Evolutionary conservation across 2,888 invertebrate species (phyloP).

Genomic region (Dorcus parallelipipedus): DNA sequence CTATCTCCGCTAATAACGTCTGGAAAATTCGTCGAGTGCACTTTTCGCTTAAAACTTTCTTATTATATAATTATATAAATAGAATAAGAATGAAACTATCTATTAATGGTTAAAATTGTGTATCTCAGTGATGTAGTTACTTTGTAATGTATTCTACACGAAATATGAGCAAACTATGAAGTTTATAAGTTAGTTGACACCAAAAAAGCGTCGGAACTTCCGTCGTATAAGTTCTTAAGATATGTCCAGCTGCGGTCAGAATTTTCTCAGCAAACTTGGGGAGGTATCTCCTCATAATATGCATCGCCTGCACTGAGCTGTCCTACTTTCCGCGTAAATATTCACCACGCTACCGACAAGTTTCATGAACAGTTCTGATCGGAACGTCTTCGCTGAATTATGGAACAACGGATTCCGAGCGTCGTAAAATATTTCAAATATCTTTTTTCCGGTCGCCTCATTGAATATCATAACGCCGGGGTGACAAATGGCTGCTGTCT

Average conservation of each 20-base stretch:
- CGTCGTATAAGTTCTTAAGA: background rate
- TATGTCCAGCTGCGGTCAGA: background rate
- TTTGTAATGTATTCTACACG: too few species aligned
- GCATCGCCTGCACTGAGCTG: background rate
- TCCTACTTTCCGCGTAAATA: background rate
- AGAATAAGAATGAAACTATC: too few species aligned
- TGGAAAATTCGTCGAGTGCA: too few species aligned
- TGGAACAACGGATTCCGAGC: background rate
- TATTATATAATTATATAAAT: too few species aligned
- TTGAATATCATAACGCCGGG: background rate
- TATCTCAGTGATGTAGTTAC: too few species aligned
- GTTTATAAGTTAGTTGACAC: too few species aligned
- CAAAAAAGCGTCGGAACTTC: too few species aligned
- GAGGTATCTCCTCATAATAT: background rate
- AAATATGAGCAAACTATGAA: too few species aligned
- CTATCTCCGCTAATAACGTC: too few species aligned
- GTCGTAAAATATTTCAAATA: background rate
- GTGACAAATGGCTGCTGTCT: background rate
- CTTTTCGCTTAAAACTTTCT: too few species aligned
- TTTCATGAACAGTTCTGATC: background rate
- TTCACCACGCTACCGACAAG: background rate
- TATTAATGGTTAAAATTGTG: too few species aligned
- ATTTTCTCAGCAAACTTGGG: background rate
- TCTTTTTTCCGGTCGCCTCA: background rate
- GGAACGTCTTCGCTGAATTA: conserved; percentile 2